A percentile compares a stretch with the other conserved stretches of the same genome.
Evolutionary conservation across 2,113 vertebrate genomes (phyloP).

Genomic region (Prunella fulvescens): DNA sequence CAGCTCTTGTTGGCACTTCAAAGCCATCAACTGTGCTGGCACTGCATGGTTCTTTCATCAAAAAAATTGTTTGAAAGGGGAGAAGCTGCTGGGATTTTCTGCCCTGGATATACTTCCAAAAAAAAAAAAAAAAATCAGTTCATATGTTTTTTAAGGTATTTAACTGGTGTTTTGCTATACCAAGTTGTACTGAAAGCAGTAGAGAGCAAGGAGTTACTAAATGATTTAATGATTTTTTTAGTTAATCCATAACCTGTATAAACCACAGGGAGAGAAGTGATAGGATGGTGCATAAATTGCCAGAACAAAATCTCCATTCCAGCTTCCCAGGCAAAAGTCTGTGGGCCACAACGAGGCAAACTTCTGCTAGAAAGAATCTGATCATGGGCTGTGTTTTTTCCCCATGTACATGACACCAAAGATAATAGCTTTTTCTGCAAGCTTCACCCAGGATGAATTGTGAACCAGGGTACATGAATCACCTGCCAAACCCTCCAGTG

Average conservation of each 20-base stretch:
- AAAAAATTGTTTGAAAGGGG: not conserved
- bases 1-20: not conserved
- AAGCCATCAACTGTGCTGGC: not conserved
- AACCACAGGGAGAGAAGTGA: not conserved
- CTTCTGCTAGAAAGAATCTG: not conserved
- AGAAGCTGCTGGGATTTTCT: not conserved
- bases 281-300: not conserved
- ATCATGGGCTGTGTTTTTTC: rapidly evolving
- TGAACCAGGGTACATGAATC: not conserved
- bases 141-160: not conserved
- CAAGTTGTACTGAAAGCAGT: not conserved
- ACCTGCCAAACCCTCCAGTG: not conserved
- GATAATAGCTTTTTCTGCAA: not conserved
- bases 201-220: not conserved
- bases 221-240: not conserved
- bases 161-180: not conserved
- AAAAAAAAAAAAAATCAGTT: not conserved
- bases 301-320: not conserved
- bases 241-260: not conserved
- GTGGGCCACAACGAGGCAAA: not conserved
- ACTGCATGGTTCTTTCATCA: not conserved
- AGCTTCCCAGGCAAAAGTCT: not conserved
- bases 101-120: not conserved
- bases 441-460: not conserved
- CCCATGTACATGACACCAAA: rapidly evolving